Conservation (phyloP, 1,140 invertebrate species). For the Wiebesia pumilae region DNA sequence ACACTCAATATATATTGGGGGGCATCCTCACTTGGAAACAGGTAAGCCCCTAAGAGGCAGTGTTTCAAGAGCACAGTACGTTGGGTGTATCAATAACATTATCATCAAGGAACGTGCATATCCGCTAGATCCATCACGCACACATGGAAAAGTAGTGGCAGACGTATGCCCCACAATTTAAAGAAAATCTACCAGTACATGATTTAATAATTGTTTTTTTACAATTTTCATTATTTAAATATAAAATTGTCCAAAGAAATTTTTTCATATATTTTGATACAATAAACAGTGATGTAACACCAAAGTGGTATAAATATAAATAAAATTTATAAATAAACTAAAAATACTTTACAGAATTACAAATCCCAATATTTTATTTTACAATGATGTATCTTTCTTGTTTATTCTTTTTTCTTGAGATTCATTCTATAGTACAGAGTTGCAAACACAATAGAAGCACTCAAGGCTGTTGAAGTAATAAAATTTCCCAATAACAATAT, state of each 20-base stretch:
- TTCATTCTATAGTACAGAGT: constrained; percentile 67
- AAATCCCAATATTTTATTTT: neutral
- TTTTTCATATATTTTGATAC: constrained; percentile 44
- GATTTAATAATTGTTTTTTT: constrained; percentile 36
- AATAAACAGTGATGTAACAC: constrained; percentile 51
- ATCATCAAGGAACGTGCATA: constrained; percentile 77
- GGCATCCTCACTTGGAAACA: constrained; percentile 79
- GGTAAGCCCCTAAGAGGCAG: constrained; percentile 77
- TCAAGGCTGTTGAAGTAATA: constrained; percentile 69
- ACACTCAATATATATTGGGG: constrained; percentile 92
- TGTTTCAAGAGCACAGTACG: constrained; percentile 80
- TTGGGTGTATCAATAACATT: constrained; percentile 88
- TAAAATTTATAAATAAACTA: constrained; percentile 49
- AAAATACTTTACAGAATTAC: constrained; percentile 28
- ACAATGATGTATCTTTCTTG: neutral
- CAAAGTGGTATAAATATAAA: constrained; percentile 46
- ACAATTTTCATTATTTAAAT: constrained; percentile 36
- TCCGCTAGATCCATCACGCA: constrained; percentile 77
- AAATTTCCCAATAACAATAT: constrained; percentile 72
- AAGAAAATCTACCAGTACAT: constrained; percentile 48
- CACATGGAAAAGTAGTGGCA: constrained; percentile 81
- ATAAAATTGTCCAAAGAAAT: constrained; percentile 50
- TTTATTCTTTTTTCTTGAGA: constrained; percentile 61
- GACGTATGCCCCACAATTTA: constrained; percentile 85
- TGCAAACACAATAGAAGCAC: constrained; percentile 69